These are phyloP conservation scores for Salmo trutta DNA, from an alignment of 2,797 vertebrate genomes.

Conservation along the genomic window DNA sequence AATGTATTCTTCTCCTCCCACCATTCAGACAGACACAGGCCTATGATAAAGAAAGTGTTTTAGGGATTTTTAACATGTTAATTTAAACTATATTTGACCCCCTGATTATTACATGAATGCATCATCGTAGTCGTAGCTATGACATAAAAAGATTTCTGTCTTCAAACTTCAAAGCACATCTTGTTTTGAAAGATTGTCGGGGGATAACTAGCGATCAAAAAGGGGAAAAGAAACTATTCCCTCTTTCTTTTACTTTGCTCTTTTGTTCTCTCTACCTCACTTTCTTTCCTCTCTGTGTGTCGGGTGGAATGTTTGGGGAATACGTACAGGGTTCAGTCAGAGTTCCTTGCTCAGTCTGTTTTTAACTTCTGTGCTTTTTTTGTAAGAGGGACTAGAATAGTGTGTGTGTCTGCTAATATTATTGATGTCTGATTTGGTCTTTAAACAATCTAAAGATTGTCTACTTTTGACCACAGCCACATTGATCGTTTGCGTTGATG, in stretches of 20 bases:
- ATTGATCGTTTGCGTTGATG: too few species aligned
- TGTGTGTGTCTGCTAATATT: constrained; percentile 39
- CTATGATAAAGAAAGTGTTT: background rate
- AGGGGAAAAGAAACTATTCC: background rate
- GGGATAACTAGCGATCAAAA: background rate
- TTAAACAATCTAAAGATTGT: constrained; percentile 7
- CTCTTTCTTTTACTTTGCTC: too few species aligned
- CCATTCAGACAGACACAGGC: background rate
- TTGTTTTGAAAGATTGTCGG: background rate
- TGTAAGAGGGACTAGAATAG: background rate
- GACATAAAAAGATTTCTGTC: background rate
- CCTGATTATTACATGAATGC: background rate
- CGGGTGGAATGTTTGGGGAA: background rate
- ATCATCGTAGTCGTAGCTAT: background rate
- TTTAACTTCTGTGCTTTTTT: background rate
- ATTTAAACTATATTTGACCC: background rate
- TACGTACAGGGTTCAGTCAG: background rate
- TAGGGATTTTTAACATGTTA: background rate
- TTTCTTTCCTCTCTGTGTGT: constrained; percentile 12
- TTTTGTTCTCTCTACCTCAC: background rate
- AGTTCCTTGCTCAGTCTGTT: background rate
- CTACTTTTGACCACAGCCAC: too few species aligned
- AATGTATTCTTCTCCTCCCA: background rate
- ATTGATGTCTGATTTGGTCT: constrained; percentile 28
- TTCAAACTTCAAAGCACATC: background rate